Percentiles rank a stretch among this genome's conserved stretches.
phyloP scores from a whole-genome alignment of 2,888 invertebrate species.

The Athalia rosae region DNA sequence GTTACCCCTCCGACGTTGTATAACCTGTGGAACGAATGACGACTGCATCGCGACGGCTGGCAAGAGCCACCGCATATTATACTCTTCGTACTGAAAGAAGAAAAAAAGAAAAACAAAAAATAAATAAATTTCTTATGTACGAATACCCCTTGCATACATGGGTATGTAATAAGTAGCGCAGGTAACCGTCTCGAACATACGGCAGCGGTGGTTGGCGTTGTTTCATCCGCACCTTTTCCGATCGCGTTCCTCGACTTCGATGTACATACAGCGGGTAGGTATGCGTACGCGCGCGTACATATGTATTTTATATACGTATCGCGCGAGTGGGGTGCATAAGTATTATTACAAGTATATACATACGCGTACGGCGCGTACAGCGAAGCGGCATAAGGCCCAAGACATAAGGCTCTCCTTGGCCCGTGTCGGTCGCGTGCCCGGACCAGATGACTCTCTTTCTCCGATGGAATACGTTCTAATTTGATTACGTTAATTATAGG shows the following conservation, averaged over 20 bases:
- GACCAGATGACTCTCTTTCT: conserved; percentile 59
- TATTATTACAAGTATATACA: conserved; percentile 43
- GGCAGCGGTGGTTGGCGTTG: conserved; percentile 50
- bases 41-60: no score
- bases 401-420: conserved; percentile 48
- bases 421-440: conserved; percentile 57
- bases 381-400: conserved; percentile 34
- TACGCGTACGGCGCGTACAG: no score
- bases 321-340: conserved; percentile 51
- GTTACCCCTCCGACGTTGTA: no score
- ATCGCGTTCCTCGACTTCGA: conserved; percentile 4
- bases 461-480: conserved; percentile 52
- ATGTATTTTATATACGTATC: background rate
- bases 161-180: background rate
- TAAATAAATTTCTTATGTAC: background rate
- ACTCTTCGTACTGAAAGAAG: conserved; percentile 8
- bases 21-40: conserved; percentile 5
- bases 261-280: background rate
- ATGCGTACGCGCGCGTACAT: background rate
- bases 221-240: conserved; percentile 3
- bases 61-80: background rate
- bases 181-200: conserved; percentile 62
- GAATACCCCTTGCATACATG: background rate
- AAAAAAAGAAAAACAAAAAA: background rate
- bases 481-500: conserved; percentile 62